A percentile compares a stretch with the other conserved stretches of the same genome.
phyloP scores from a whole-genome alignment of 2,888 invertebrate genomes.

The Iselma pallidipennis region DNA sequence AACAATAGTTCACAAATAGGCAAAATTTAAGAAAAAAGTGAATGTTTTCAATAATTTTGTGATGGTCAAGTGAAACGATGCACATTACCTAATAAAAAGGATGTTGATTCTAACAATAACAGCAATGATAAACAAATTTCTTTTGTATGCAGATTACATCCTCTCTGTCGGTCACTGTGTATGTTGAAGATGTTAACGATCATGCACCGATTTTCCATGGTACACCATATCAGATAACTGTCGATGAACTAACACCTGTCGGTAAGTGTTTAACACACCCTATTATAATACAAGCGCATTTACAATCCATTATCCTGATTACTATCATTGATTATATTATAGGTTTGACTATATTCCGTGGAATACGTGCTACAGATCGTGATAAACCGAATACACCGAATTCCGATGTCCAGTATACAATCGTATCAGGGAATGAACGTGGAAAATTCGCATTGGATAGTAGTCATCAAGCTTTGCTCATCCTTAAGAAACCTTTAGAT shows the following conservation, averaged over 20 bases:
- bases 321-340: constrained; percentile 23
- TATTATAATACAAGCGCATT: neutral
- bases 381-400: constrained; percentile 89
- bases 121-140: neutral
- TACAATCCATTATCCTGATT: neutral
- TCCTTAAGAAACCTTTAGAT: constrained; percentile 74
- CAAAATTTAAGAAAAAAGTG: too few relatives aligned
- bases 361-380: constrained; percentile 78
- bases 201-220: constrained; percentile 78
- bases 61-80: too few relatives aligned
- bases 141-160: constrained; percentile 70
- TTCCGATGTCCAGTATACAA: constrained; percentile 82
- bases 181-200: constrained; percentile 87
- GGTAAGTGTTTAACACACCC: constrained; percentile 58
- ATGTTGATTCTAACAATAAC: constrained; percentile 12
- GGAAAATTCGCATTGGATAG: constrained; percentile 80
- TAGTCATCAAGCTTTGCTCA: constrained; percentile 76
- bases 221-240: constrained; percentile 76
- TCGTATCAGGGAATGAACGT: constrained; percentile 70
- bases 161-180: constrained; percentile 82
- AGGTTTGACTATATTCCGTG: constrained; percentile 82
- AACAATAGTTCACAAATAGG: too few relatives aligned
- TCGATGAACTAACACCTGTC: constrained; percentile 79
- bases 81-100: constrained; percentile 2
- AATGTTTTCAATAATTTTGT: too few relatives aligned